Conservation (phyloP, 2,113 vertebrate species). For the Erythrocebus patas region DNA sequence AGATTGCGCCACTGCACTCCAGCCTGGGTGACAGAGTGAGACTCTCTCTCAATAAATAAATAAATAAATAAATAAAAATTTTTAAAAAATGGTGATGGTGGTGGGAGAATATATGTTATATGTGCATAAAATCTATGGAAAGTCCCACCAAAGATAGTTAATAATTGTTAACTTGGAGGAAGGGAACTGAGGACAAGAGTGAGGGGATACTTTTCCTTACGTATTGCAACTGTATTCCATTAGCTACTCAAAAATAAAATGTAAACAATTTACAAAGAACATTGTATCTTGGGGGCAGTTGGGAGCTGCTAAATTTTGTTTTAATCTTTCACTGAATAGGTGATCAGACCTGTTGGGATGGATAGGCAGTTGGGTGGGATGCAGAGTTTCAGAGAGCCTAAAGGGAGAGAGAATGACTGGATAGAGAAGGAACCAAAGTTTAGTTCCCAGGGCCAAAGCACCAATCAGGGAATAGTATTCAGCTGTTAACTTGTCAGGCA, state of each 20-base stretch:
- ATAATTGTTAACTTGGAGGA: not conserved
- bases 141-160: not conserved
- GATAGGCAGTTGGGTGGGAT: not conserved
- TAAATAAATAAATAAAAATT: too few species aligned
- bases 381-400: not conserved
- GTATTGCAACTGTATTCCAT: not conserved
- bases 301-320: not conserved
- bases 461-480: not conserved
- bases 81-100: not conserved
- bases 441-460: not conserved
- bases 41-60: too few species aligned
- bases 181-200: not conserved
- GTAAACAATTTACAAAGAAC: not conserved
- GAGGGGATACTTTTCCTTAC: not conserved
- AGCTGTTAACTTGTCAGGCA: not conserved
- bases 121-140: not conserved
- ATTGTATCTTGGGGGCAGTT: not conserved
- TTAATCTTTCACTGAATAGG: not conserved
- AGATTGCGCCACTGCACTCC: too few species aligned
- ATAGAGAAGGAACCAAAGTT: not conserved
- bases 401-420: not conserved
- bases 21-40: too few species aligned
- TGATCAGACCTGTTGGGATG: not conserved
- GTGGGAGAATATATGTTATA: not conserved
- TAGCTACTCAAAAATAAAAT: not conserved